A percentile compares a stretch with the other conserved stretches of the same genome.
phyloP scores from a whole-genome alignment of 2,113 vertebrate species.

The Danionella cerebrum region DNA sequence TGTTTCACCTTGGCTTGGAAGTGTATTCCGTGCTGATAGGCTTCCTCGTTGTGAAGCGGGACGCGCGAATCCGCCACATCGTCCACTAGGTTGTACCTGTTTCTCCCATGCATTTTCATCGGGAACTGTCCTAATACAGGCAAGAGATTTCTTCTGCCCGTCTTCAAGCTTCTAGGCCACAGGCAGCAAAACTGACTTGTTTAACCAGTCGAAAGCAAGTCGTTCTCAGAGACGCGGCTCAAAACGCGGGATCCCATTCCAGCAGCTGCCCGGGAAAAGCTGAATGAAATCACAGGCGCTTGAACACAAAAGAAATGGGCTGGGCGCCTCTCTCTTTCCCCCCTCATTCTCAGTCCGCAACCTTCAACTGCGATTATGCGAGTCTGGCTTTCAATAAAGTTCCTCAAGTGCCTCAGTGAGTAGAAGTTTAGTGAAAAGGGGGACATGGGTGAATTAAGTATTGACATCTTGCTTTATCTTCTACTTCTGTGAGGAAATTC shows the following conservation, averaged over 20 bases:
- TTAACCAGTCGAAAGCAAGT: conserved; percentile 21
- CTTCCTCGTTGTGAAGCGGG: conserved; percentile 84
- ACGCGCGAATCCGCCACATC: conserved; percentile 79
- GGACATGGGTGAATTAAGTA: not conserved
- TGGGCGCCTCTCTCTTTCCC: conserved; percentile 31
- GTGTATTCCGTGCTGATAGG: conserved; percentile 81
- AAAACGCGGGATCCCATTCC: not conserved
- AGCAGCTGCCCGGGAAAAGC: not conserved
- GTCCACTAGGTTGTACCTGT: conserved; percentile 90
- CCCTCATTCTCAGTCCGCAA: not conserved
- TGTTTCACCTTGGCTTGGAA: conserved; percentile 86
- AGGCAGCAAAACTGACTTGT: not conserved
- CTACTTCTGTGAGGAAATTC: conserved; percentile 31
- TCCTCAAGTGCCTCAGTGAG: not conserved
- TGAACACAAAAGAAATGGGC: conserved; percentile 43
- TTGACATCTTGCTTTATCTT: not conserved
- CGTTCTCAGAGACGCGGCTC: not conserved
- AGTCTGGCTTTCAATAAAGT: not conserved
- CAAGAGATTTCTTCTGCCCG: not conserved
- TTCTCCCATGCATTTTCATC: conserved; percentile 70
- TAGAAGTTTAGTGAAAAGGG: not conserved
- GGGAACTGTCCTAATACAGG: not conserved
- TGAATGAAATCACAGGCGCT: conserved; percentile 34
- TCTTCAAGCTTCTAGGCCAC: not conserved
- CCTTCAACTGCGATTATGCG: not conserved